Percentiles rank a stretch among this genome's conserved stretches.
Conservation (phyloP, 2,113 vertebrate species). For the Aramus guarauna region DNA sequence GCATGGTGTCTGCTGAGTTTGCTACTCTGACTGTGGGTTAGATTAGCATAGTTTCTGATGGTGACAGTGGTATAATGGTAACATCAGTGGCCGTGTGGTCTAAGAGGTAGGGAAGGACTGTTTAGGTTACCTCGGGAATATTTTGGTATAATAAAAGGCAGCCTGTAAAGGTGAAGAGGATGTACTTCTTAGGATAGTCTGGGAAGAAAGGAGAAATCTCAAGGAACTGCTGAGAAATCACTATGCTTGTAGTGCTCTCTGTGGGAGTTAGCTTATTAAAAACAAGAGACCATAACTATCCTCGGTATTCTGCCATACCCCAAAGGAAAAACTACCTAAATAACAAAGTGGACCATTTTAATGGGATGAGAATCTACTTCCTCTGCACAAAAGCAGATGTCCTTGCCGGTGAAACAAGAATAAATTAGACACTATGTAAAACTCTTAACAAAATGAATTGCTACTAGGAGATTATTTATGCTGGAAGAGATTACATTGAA, state of each 20-base stretch:
- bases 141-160: not conserved
- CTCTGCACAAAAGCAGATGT: not conserved
- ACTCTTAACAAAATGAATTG: not conserved
- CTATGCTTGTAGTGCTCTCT: not conserved
- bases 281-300: not conserved
- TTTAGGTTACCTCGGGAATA: not conserved
- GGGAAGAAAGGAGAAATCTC: not conserved
- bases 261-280: not conserved
- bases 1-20: not conserved
- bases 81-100: not conserved
- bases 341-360: not conserved
- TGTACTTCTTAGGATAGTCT: not conserved
- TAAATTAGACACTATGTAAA: not conserved
- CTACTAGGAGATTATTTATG: not conserved
- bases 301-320: not conserved
- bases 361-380: not conserved
- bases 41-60: not conserved
- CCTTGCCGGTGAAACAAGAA: not conserved
- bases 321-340: not conserved
- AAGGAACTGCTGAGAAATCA: not conserved
- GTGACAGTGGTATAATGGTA: not conserved
- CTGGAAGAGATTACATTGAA: not conserved
- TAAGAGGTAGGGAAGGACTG: not conserved
- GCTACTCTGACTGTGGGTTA: not conserved
- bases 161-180: not conserved